Percentiles rank a stretch among this genome's conserved stretches.
Conservation (phyloP, 2,888 invertebrate genomes). For the Drosophila acutilabella region DNA sequence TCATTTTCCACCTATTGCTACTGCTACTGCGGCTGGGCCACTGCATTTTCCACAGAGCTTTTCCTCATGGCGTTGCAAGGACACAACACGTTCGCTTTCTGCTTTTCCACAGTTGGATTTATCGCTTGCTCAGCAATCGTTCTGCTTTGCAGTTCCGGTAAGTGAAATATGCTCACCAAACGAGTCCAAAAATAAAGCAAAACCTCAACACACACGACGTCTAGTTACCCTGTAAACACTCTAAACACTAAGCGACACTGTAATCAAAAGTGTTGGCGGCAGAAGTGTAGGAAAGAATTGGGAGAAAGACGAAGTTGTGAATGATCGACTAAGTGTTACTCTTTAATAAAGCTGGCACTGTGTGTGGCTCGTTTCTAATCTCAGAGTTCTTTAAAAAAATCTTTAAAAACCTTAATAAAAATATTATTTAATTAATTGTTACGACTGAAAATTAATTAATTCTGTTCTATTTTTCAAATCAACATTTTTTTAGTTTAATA, state of each 20-base stretch:
- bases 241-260: background rate
- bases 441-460: too few relatives aligned
- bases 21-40: background rate
- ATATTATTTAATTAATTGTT: too few relatives aligned
- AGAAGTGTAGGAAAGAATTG: background rate
- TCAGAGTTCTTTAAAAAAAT: too few relatives aligned
- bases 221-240: conserved; percentile 8
- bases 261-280: background rate
- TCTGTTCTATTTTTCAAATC: too few relatives aligned
- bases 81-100: conserved; percentile 70
- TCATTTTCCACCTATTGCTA: background rate
- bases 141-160: conserved; percentile 85
- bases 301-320: background rate
- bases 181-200: conserved; percentile 38
- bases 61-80: conserved; percentile 63
- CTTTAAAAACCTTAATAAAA: too few relatives aligned
- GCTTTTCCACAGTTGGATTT: conserved; percentile 83
- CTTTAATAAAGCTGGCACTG: too few relatives aligned
- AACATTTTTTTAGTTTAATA: too few relatives aligned
- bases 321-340: background rate
- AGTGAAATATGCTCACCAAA: conserved; percentile 79
- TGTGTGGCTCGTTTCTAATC: too few relatives aligned
- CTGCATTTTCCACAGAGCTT: conserved; percentile 13
- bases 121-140: conserved; percentile 85
- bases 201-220: background rate